phyloP scores from a whole-genome alignment of 2,888 invertebrate genomes.

The Phengaris alcon region DNA sequence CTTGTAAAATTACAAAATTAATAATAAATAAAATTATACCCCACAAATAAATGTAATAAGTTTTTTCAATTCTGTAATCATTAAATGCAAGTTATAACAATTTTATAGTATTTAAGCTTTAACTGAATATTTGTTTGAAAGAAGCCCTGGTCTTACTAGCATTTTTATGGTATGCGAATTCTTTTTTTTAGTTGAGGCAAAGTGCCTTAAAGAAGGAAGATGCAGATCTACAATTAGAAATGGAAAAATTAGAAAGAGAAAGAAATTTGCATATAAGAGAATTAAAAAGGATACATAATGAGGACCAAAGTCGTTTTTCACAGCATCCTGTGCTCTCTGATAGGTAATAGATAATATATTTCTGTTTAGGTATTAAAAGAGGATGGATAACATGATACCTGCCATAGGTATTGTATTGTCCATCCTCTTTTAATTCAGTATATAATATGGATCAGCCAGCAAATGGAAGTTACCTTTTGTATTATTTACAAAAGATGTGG shows the following conservation, averaged over 20 bases:
- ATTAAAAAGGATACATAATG: conserved; percentile 99
- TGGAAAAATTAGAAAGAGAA: conserved; percentile 99
- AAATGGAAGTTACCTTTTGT: background rate
- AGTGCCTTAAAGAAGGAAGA: conserved; percentile 99
- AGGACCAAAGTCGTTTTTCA: conserved; percentile 97
- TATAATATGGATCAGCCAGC: no score
- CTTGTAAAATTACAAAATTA: no score
- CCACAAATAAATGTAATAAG: no score
- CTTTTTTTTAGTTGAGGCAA: conserved; percentile 86
- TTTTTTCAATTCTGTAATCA: no score
- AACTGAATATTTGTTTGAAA: no score
- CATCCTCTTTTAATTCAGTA: no score
- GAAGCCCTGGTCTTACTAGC: no score
- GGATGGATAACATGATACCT: no score
- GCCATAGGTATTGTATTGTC: no score
- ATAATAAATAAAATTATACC: no score
- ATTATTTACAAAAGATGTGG: background rate
- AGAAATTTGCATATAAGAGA: conserved; percentile 98
- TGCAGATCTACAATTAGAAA: conserved; percentile 97
- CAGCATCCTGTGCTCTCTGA: conserved; percentile 98
- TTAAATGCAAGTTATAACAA: no score
- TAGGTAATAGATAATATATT: conserved; percentile 66
- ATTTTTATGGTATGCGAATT: background rate
- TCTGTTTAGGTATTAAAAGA: background rate
- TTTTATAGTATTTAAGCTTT: no score